Percentiles rank a stretch among this genome's conserved stretches.
phyloP scores from a whole-genome alignment of 2,113 vertebrate species.

The Halcyon senegalensis region DNA sequence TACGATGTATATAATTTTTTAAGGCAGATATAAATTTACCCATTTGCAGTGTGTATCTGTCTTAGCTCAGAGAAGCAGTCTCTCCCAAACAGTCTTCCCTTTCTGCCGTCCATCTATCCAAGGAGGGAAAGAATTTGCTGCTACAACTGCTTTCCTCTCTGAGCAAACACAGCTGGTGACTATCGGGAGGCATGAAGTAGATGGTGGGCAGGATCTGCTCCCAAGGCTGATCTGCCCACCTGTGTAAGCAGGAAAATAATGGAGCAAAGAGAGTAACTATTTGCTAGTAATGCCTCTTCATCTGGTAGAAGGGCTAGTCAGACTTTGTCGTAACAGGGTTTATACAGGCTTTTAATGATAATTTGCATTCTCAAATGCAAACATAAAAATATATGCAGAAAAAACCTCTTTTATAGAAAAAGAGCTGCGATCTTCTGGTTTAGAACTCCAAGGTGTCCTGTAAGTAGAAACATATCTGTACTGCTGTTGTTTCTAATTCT shows the following conservation, averaged over 20 bases:
- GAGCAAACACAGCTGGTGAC: background rate
- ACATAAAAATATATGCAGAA: background rate
- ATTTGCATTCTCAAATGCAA: background rate
- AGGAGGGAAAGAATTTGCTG: background rate
- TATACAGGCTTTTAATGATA: background rate
- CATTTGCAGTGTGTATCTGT: too few species aligned
- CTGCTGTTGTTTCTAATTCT: background rate
- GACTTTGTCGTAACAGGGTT: background rate
- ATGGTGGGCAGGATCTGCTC: fast-evolving
- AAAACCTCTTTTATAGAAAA: background rate
- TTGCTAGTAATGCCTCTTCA: background rate
- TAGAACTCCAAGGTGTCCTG: background rate
- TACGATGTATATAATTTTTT: background rate
- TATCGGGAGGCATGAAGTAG: fast-evolving
- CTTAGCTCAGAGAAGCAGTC: background rate
- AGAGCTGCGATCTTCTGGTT: background rate
- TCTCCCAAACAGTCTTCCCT: background rate
- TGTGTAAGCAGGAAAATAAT: fast-evolving
- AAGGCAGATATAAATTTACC: background rate
- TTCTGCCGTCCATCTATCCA: background rate
- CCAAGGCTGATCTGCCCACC: background rate
- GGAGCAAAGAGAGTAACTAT: fast-evolving
- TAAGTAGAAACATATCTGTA: background rate
- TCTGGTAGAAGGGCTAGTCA: background rate
- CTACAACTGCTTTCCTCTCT: background rate